Evolutionary conservation across 1,140 invertebrate species (phyloP), one percentile per base, ranked within the genome.

Genomic region (Anagrus nilaparvatae): DNA sequence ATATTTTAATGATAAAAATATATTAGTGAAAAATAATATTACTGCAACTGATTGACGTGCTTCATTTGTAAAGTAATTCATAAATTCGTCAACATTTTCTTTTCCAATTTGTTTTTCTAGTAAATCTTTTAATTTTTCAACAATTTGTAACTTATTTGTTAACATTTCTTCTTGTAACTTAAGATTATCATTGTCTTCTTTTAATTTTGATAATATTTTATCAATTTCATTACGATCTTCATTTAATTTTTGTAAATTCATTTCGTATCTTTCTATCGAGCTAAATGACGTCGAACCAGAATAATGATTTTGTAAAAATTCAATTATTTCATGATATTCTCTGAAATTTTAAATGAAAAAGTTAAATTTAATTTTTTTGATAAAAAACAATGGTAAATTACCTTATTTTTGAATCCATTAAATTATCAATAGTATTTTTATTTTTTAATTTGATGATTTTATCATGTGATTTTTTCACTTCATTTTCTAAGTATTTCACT

Each of bases 91-190:
- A 0, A 61, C 50, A 3, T 52, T 48, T 0, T 45, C 38, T 20
- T 43, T 52, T 3, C 61, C 61, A 14, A 64, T 64, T 35, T 63
- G 56, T 24, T 64, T 49, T 24, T 64, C 60, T 4, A 64, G 34
- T 21, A 64, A 61, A 32, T 59, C 59, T 38, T 61, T 64, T 7
- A 64, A 39, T 29, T 53, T 54, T 21, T 61, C 60, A 2, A 64
- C 59, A 17, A 64, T 59, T 40, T 56, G 48, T 24, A 64, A 43
- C 2, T 58, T 55, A 47, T 46, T 48, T 1, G 48, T 51, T 23
- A 64, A 36, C 3, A 37, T 40, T 41, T 63, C 58, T 8, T 60
- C 56, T 18, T 63, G 55, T 3, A 53, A 14, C 30, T 54, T 52
- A 0, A 49, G 21, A 19, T 36, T 45, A 21, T 63, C 52, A 5